Evolutionary conservation across 2,113 vertebrate species (phyloP), one percentile per base, ranked within the genome.

Genomic region (Cochlearius cochlearius): DNA sequence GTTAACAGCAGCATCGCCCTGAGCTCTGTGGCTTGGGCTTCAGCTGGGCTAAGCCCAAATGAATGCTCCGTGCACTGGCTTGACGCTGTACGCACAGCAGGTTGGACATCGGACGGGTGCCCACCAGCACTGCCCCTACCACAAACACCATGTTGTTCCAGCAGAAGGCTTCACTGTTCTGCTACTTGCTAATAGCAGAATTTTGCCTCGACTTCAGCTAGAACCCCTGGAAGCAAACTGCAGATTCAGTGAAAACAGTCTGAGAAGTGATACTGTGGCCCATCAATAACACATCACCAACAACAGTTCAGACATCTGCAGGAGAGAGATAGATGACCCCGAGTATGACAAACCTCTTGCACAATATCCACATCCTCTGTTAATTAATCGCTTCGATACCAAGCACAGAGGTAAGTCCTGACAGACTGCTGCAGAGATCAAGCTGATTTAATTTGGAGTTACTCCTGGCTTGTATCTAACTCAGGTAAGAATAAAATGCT

Each of bases 81-180:
- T 15, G 43, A 26, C 25, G 34, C 25, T 18, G 3, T 22, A 41
- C 0, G 0, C 26, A 25, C 25, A 75, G 38, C 34, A 67, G 25
- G 38, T 0, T 71, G 59, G 39, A 25, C 38, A 32, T 9, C 1
- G 4, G n/a, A 49, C 2, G 27, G 38, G 27, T 4, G 8, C 8
- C 39, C 67, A n/a, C 22, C 59, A 58, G 39, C 56, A 66, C 26
- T 10, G 9, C 34, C 64, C 60, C 58, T 21, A 45, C 20, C 63
- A 76, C 41, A 68, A 67, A 22, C 7, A 47, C 11, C 45, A 58
- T 1, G 0, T 4, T 73, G 30, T 27, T 88, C 20, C 62, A 82
- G 71, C 41, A 86, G 64, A 41, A 88, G 47, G 85, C 45, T 75
- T 79, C 55, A 20, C 27, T 66, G 25, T 36, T 56, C 53, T 79